Conservation (phyloP, 2,888 invertebrate genomes). For the Gortyna flavago region DNA sequence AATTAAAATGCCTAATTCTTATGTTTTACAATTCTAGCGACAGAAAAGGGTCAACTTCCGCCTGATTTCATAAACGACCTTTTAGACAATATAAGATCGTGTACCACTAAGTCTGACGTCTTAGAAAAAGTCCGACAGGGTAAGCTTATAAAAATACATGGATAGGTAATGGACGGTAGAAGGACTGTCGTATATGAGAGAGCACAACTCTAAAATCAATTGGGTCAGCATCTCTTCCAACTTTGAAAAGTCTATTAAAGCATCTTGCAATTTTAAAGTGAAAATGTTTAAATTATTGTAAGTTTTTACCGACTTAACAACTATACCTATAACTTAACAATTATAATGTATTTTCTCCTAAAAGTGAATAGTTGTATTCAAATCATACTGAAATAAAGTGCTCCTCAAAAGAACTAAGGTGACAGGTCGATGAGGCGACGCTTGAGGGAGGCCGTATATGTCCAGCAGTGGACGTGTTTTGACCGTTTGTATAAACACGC, state of each 20-base stretch:
- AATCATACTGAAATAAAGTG: background rate
- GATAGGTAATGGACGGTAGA: background rate
- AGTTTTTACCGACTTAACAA: background rate
- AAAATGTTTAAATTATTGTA: background rate
- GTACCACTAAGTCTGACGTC: constrained; percentile 15
- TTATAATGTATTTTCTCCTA: background rate
- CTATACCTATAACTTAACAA: too few relatives aligned
- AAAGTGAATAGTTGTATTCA: background rate
- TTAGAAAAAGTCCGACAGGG: constrained; percentile 20
- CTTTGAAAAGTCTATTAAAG: background rate
- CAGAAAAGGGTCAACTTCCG: constrained; percentile 24
- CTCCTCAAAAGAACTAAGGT: background rate
- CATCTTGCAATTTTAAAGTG: background rate
- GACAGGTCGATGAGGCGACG: background rate
- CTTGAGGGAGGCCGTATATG: background rate
- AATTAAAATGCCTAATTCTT: background rate
- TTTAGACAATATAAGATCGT: constrained; percentile 5
- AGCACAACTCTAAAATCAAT: background rate
- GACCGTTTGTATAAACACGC: too few relatives aligned
- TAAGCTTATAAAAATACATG: background rate
- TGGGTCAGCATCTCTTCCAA: background rate
- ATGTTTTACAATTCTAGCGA: constrained; percentile 21
- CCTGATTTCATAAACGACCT: constrained; percentile 22
- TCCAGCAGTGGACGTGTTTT: background rate
- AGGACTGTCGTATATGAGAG: too few relatives aligned